These are phyloP conservation scores for Oeneis ivallda DNA, from an alignment of 2,888 invertebrate species.

Conservation along the genomic window DNA sequence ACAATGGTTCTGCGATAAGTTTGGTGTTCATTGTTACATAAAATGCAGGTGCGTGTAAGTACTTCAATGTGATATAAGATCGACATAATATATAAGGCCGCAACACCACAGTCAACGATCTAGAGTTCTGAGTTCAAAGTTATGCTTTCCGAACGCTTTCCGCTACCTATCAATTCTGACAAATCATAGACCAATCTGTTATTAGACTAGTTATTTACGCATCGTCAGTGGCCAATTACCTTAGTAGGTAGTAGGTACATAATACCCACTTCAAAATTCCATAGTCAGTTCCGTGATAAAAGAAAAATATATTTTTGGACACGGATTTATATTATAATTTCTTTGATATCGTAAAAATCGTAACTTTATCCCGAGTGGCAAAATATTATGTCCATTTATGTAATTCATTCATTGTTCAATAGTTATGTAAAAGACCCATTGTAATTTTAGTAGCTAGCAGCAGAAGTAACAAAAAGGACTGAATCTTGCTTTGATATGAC, in stretches of 20 bases:
- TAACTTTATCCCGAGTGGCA: conserved; percentile 14
- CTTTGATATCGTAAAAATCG: background rate
- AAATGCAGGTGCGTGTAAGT: background rate
- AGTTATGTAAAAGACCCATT: conserved; percentile 15
- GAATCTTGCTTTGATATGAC: conserved; percentile 3
- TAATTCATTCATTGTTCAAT: conserved; percentile 28
- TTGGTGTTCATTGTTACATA: background rate
- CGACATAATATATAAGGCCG: background rate
- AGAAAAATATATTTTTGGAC: no score
- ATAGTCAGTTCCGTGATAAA: no score
- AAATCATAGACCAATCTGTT: no score
- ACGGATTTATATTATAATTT: no score
- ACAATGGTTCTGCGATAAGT: background rate
- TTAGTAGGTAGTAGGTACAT: no score
- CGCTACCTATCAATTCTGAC: no score
- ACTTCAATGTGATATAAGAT: background rate
- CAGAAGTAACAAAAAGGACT: conserved; percentile 22
- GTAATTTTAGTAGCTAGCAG: background rate
- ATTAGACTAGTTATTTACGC: no score
- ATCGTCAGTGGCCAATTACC: no score
- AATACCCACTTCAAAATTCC: no score
- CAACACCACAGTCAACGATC: background rate
- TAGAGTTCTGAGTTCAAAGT: background rate
- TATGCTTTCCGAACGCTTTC: no score
- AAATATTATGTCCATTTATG: no score